phyloP scores from a whole-genome alignment of 2,797 vertebrate genomes.

The Pseudochromis fuscus region DNA sequence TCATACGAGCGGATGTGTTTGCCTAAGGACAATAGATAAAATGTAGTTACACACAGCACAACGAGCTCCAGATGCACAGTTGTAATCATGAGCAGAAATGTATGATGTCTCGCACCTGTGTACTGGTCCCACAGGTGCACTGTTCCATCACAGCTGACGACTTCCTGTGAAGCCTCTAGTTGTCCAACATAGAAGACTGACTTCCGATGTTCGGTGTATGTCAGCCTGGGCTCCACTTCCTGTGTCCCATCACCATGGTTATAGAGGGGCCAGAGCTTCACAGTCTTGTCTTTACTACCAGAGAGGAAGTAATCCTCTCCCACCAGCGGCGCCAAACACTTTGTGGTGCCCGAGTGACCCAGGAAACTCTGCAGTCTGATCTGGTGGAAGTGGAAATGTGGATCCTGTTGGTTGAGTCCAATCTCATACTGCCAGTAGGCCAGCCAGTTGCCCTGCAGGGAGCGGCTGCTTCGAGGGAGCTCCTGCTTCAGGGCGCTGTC shows the following conservation, averaged over 20 bases:
- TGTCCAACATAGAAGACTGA: slow-evolving; percentile 95
- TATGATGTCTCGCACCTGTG: slow-evolving; percentile 85
- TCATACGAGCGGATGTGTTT: slow-evolving; percentile 92
- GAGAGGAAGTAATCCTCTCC: slow-evolving; percentile 98
- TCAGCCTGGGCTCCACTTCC: slow-evolving; percentile 89
- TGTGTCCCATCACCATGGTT: slow-evolving; percentile 94
- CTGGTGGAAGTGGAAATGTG: slow-evolving; percentile 98
- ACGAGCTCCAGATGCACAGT: neutral
- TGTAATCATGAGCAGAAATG: neutral
- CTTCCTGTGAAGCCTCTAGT: slow-evolving; percentile 91
- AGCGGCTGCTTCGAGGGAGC: slow-evolving; percentile 90
- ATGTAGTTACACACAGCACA: neutral
- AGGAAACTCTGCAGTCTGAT: slow-evolving; percentile 96
- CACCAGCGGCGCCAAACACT: slow-evolving; percentile 91
- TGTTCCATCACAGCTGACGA: slow-evolving; percentile 98
- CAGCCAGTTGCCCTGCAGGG: slow-evolving; percentile 97
- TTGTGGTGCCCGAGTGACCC: slow-evolving; percentile 91
- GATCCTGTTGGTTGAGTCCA: slow-evolving; percentile 94
- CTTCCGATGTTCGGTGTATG: slow-evolving; percentile 92
- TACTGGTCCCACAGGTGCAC: slow-evolving; percentile 98
- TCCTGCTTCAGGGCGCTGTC: slow-evolving; percentile 93
- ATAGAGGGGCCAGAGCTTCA: slow-evolving; percentile 96
- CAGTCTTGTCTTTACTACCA: slow-evolving; percentile 96
- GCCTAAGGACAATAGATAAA: slow-evolving; percentile 79
- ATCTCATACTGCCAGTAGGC: slow-evolving; percentile 99